Evolutionary conservation across 1,140 invertebrate species (phyloP).

Genomic region (Lasioglossum albipes): DNA sequence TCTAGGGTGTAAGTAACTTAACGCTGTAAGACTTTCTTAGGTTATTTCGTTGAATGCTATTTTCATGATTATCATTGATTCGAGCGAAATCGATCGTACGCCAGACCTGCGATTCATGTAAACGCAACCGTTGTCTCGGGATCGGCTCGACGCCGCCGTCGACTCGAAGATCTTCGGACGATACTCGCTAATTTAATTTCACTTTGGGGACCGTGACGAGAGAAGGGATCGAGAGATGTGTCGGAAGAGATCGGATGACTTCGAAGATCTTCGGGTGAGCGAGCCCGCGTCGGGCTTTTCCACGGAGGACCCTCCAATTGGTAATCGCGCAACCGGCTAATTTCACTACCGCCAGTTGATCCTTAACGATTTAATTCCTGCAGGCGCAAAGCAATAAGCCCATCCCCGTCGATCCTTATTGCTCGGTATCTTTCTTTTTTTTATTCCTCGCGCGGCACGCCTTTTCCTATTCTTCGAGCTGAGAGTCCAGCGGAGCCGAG

Average conservation of each 20-base stretch:
- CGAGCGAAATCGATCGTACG: constrained; percentile 10
- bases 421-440: not conserved
- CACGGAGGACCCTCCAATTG: constrained; percentile 54
- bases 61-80: constrained; percentile 54
- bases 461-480: not conserved
- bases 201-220: not conserved
- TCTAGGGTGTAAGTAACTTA: constrained; percentile 56
- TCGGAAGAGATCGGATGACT: not conserved
- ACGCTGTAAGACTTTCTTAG: constrained; percentile 55
- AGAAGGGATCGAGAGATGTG: not conserved
- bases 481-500: not conserved
- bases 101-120: constrained; percentile 2
- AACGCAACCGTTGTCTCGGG: not conserved
- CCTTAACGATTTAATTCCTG: constrained; percentile 42
- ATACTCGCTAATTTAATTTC: constrained; percentile 5
- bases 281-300: constrained; percentile 7
- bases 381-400: constrained; percentile 27
- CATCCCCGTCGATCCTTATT: constrained; percentile 10
- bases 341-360: constrained; percentile 73
- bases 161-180: constrained; percentile 24
- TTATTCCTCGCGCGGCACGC: not conserved
- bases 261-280: constrained; percentile 28
- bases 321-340: constrained; percentile 76
- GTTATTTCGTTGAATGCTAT: constrained; percentile 53
- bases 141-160: not conserved